Conservation (phyloP, 2,113 vertebrate genomes). For the Eubucco bourcierii region DNA sequence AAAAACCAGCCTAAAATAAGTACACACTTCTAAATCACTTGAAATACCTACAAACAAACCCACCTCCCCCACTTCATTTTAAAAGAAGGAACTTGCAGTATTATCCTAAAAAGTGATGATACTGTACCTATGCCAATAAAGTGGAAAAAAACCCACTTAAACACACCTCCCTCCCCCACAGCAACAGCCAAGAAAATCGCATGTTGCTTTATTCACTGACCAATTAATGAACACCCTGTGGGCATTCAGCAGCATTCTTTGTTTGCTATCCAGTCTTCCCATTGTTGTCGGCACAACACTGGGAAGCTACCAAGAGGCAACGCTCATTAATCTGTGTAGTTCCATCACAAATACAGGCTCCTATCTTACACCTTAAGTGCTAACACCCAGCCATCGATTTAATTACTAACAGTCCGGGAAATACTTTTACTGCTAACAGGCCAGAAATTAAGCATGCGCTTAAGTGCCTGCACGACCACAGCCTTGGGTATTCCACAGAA, state of each 20-base stretch:
- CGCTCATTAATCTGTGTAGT: background rate
- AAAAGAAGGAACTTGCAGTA: background rate
- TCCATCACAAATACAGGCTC: background rate
- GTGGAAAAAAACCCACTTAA: background rate
- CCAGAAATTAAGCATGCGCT: background rate
- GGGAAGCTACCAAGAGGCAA: background rate
- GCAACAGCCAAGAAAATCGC: background rate
- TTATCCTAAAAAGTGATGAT: background rate
- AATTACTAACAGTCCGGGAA: background rate
- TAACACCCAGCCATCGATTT: background rate
- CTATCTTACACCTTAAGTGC: background rate
- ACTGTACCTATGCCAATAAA: background rate
- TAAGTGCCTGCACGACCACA: background rate
- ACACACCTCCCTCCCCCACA: rapidly evolving
- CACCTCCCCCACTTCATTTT: background rate
- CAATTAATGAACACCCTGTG: background rate
- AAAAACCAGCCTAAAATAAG: background rate
- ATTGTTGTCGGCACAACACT: background rate
- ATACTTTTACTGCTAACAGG: background rate
- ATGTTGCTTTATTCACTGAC: background rate
- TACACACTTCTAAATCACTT: background rate
- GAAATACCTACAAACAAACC: background rate
- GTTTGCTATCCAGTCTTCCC: background rate
- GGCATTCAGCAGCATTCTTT: background rate
- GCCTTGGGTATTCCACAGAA: background rate